Evolutionary conservation across 1,140 invertebrate genomes (phyloP), one percentile per base, ranked within the genome.

Genomic region (Drosophila arizonae): DNA sequence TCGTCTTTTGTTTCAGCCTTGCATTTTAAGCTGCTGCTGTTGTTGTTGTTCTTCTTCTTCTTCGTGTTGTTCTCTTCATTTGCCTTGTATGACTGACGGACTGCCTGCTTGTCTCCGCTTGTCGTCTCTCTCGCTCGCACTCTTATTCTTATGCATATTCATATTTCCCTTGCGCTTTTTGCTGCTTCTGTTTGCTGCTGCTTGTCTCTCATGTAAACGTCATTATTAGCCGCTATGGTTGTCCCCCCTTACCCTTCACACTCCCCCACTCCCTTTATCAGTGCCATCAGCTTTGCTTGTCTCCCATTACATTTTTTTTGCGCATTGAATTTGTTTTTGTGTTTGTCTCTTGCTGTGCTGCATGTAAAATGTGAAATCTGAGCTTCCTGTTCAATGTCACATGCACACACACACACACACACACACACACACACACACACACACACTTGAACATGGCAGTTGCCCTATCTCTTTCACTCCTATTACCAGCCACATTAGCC

Each of bases 311-410:
- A 72, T 17, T 8, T 33, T 9, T 67, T 54, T 68, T 50, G 48
- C 51, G 28, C 55, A 45, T 63, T 55, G 61, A 71, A 62, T 71
- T 76, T 60, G 62, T 64, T 77, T 54, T 68, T 85, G 48, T 68
- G 24, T 57, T 39, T 43, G 58, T 61, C 11, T 43, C 33, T 71
- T 13, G 21, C 24, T 65, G 63, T 61, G 57, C 57, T 81, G 72
- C 68, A 87, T 86, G 65, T 85, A 43, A 60, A 72, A 65, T 67
- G 57, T 84, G 82, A 87, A 87, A 87, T 84, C 73, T 62, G 84
- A 87, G 84, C 79, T 88, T 87, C 84, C 84, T 87, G 76, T 88
- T 84, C 82, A 87, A 87, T 87, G 82, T 64, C 84, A 39, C 24
- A 75, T 24, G 55, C 28, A 62, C 63, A 56, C 11, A 17, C 57